Base-by-base conservation (phyloP, 1,140 invertebrate species). In the Maniola jurtina region DNA sequence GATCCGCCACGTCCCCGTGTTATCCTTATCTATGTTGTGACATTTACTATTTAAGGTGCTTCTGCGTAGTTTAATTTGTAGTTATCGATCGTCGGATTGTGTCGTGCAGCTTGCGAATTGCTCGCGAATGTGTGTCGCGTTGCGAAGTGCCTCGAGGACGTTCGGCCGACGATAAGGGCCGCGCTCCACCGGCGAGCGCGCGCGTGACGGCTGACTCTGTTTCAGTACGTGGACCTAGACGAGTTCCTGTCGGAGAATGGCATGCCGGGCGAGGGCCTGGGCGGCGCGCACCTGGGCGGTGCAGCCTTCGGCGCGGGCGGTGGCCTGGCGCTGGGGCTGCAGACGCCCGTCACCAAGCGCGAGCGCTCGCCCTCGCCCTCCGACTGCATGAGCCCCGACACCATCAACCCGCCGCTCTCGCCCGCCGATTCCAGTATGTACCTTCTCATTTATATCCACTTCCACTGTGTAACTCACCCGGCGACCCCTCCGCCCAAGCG, bases 211-310 rank as follows among this genome's bases (percentile, higher is more conserved):
- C 64, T 70, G 67, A 71, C 76, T 57, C 68, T 66, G 70, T 84
- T 93, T 79, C 93, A 97, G 95, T 98, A 98, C 91, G 97, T 98
- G 92, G 97, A 98, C 92, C 92, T 99, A 92, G 97, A 99, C 91
- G 97, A 98, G 92, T 98, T 99, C 92, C 93, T 99, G 73, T 96
- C 95, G 72, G 97, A 98, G 91, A 98, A 98, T 91, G 97, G 96
- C 71, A 96, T 97, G 90, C 95, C 96, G 64, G 94, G 95, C 79
- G 95, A 96, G 83, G 95, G 93, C 11, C 92, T 94, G 67, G 93
- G 93, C 58, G 92, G 93, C 73, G 91, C 91, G 55, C 91, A 94
- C 79, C 86, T 94, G 71, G 93, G 93, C 52, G 88, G 90, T 56
- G 88, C 91, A 36, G 91, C 92, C 58, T 90, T 93, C 79, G 90